These are phyloP conservation scores for Pelagia noctiluca DNA, from an alignment of 30 jellyfish, hydroid and myxozoan genomes.

Conservation along the genomic window DNA sequence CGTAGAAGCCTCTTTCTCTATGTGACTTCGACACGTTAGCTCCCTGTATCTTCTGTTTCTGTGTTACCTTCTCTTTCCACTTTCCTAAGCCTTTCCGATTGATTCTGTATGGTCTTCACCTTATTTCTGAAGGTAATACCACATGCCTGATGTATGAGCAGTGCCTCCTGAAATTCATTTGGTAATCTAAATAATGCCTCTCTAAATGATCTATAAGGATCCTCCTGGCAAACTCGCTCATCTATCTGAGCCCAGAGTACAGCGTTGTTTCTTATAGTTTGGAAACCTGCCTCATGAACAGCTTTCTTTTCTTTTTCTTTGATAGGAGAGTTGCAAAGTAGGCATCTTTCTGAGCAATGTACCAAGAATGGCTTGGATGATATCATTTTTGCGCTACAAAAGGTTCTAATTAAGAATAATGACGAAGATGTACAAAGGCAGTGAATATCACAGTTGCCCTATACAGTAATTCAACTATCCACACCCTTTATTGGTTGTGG, in stretches of 20 bases:
- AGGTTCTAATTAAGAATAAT: slow-evolving; percentile 1
- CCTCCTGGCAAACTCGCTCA: slow-evolving; percentile 43
- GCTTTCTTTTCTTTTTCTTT: slow-evolving; percentile 23
- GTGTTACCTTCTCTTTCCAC: slow-evolving; percentile 24
- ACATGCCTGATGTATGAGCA: slow-evolving; percentile 21
- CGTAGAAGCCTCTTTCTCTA: slow-evolving; percentile 21
- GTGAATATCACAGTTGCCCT: too few relatives aligned
- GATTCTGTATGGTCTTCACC: slow-evolving; percentile 19
- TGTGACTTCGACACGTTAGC: not conserved
- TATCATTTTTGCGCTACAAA: slow-evolving; percentile 39
- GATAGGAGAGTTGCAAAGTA: slow-evolving; percentile 27
- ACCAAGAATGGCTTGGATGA: slow-evolving; percentile 21
- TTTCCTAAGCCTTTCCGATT: slow-evolving; percentile 30
- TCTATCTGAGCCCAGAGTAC: slow-evolving; percentile 27
- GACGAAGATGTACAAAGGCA: too few relatives aligned
- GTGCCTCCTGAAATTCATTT: slow-evolving; percentile 40
- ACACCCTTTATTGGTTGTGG: too few relatives aligned
- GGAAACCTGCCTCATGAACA: slow-evolving; percentile 39
- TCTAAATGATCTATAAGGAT: slow-evolving; percentile 41
- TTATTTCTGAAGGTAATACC: slow-evolving; percentile 40
- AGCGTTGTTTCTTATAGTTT: slow-evolving; percentile 22
- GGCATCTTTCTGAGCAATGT: slow-evolving; percentile 37
- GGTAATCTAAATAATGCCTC: slow-evolving; percentile 43
- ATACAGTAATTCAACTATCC: too few relatives aligned
- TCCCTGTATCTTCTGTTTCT: slow-evolving; percentile 31